A percentile compares a stretch with the other conserved stretches of the same genome.
These are phyloP conservation scores for Anguilla obscura DNA, from an alignment of 2,797 vertebrate genomes.

Conservation along the genomic window DNA sequence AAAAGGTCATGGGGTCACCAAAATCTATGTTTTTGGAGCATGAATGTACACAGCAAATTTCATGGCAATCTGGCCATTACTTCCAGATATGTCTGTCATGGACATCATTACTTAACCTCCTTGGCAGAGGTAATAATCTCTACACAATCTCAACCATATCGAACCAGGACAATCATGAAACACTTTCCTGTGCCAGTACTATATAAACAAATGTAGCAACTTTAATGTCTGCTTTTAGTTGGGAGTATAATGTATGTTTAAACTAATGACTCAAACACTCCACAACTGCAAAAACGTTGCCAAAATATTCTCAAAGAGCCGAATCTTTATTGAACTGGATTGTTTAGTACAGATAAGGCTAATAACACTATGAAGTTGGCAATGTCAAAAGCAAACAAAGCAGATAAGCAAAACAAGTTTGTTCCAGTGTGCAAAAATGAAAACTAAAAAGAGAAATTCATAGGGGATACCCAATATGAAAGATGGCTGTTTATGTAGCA, in stretches of 20 bases:
- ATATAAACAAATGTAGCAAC: background rate
- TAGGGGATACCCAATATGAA: background rate
- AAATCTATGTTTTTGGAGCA: too few species aligned
- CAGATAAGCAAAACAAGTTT: slow-evolving; percentile 21
- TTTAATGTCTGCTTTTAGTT: background rate
- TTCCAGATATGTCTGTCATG: too few species aligned
- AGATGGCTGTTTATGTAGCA: background rate
- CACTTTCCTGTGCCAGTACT: background rate
- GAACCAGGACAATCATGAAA: background rate
- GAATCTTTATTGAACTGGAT: background rate
- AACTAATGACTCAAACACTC: background rate
- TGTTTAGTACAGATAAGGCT: background rate
- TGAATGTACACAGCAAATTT: too few species aligned
- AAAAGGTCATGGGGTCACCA: too few species aligned
- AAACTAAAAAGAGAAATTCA: background rate
- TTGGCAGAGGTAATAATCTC: background rate
- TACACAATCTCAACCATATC: background rate
- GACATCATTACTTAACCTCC: too few species aligned
- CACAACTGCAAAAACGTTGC: background rate
- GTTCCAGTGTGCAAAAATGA: slow-evolving; percentile 23
- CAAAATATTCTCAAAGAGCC: background rate
- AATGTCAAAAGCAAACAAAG: background rate
- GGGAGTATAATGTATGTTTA: background rate
- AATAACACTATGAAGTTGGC: background rate
- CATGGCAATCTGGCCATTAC: too few species aligned